These are phyloP conservation scores for Magallana angulata DNA, from an alignment of 1,140 invertebrate species.

Conservation along the genomic window DNA sequence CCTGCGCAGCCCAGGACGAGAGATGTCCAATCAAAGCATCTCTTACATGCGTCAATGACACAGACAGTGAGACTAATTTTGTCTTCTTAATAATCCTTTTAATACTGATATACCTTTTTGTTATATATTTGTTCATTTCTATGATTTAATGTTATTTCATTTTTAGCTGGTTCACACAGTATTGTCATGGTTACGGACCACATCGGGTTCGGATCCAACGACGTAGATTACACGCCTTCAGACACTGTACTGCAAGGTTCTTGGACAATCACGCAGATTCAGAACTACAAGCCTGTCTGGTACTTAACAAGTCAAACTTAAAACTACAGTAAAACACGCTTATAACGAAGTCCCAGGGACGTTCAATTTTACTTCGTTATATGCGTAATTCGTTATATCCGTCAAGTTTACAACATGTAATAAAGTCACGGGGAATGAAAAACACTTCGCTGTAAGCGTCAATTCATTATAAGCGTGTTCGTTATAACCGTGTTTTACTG, in stretches of 20 bases:
- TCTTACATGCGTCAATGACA: constrained; percentile 36
- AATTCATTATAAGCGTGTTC: no score
- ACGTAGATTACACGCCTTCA: constrained; percentile 45
- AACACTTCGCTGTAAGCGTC: no score
- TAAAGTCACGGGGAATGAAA: no score
- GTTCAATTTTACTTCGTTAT: no score
- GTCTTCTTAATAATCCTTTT: background rate
- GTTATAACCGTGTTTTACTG: no score
- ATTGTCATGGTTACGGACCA: constrained; percentile 9
- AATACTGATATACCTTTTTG: no score
- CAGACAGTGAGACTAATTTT: constrained; percentile 24
- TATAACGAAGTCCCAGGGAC: no score
- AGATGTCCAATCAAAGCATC: constrained; percentile 48
- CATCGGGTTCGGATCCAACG: background rate
- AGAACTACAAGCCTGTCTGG: constrained; percentile 35
- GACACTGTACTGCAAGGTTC: constrained; percentile 30
- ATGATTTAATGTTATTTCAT: background rate
- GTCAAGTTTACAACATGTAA: no score
- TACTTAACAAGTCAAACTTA: background rate
- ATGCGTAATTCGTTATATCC: no score
- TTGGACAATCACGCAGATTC: constrained; percentile 32
- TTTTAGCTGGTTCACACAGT: constrained; percentile 2
- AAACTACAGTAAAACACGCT: no score
- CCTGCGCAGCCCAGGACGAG: constrained; percentile 55
- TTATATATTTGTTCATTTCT: no score